phyloP scores from a whole-genome alignment of 2,888 invertebrate genomes.

The Palloptera scutellata region DNA sequence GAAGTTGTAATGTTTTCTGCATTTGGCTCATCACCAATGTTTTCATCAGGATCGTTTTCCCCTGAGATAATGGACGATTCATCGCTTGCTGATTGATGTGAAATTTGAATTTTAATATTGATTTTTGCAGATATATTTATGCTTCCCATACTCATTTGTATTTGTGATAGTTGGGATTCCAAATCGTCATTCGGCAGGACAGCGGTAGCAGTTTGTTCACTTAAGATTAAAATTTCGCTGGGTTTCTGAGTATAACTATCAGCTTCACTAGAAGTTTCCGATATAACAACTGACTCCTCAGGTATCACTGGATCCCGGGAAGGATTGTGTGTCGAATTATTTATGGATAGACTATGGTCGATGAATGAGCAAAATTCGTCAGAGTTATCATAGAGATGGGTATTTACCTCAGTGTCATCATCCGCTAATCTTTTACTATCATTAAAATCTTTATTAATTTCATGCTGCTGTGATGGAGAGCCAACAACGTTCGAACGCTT shows the following conservation, averaged over 20 bases:
- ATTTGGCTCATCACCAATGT: slow-evolving; percentile 1
- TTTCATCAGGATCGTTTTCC: slow-evolving; percentile 8
- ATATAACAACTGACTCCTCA: slow-evolving; percentile 55
- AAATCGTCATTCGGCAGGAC: slow-evolving; percentile 24
- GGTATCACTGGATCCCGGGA: slow-evolving; percentile 28
- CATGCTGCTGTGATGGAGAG: too few species aligned
- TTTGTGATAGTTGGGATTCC: slow-evolving; percentile 35
- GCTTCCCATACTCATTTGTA: slow-evolving; percentile 50
- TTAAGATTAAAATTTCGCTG: slow-evolving; percentile 14
- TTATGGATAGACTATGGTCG: neutral
- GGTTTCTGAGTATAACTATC: slow-evolving; percentile 21
- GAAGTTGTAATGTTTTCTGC: neutral
- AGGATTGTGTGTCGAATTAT: neutral
- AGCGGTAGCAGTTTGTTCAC: slow-evolving; percentile 2
- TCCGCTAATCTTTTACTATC: slow-evolving; percentile 34
- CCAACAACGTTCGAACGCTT: neutral
- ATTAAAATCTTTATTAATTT: neutral
- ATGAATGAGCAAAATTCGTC: neutral
- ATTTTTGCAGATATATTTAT: slow-evolving; percentile 62
- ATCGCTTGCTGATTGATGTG: slow-evolving; percentile 36
- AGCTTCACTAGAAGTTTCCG: slow-evolving; percentile 54
- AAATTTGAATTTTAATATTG: slow-evolving; percentile 60
- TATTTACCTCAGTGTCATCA: slow-evolving; percentile 44
- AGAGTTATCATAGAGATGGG: slow-evolving; percentile 15
- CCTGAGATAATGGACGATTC: neutral